Evolutionary conservation across 2,888 invertebrate species (phyloP).

Genomic region (Agonopterix arenella): DNA sequence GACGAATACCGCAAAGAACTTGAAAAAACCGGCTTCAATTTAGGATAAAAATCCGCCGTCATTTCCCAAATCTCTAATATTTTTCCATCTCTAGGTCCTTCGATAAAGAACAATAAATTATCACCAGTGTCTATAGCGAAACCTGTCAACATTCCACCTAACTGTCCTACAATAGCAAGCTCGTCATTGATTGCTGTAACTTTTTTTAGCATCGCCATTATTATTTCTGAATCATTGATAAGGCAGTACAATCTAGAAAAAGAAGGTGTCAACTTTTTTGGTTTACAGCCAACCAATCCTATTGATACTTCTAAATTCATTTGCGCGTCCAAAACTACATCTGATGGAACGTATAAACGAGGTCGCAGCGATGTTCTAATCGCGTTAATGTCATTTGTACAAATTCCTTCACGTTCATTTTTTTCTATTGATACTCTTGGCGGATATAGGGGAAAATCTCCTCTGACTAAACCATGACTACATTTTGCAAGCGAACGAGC

Average conservation of each 20-base stretch:
- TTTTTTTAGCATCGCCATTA: slow-evolving; percentile 27
- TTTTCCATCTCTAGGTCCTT: slow-evolving; percentile 49
- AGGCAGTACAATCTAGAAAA: slow-evolving; percentile 51
- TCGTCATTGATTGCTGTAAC: slow-evolving; percentile 43
- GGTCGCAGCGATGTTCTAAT: slow-evolving; percentile 29
- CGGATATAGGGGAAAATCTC: slow-evolving; percentile 54
- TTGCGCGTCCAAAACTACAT: slow-evolving; percentile 45
- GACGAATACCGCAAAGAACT: slow-evolving; percentile 38
- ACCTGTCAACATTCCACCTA: slow-evolving; percentile 41
- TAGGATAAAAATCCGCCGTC: slow-evolving; percentile 41
- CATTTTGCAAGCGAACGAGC: slow-evolving; percentile 35
- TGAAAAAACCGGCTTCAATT: slow-evolving; percentile 43
- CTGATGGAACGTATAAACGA: slow-evolving; percentile 32
- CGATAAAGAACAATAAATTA: slow-evolving; percentile 42
- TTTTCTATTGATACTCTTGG: slow-evolving; percentile 20
- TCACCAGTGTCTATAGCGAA: slow-evolving; percentile 55
- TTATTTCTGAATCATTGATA: slow-evolving; percentile 24
- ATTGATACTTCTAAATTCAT: slow-evolving; percentile 57
- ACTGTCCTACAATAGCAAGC: slow-evolving; percentile 10
- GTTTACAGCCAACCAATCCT: slow-evolving; percentile 54
- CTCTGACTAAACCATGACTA: slow-evolving; percentile 35
- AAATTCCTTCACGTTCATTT: slow-evolving; percentile 35
- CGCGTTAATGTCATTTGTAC: slow-evolving; percentile 59
- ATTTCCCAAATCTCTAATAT: slow-evolving; percentile 51
- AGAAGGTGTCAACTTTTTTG: slow-evolving; percentile 15